Conservation (phyloP, 2,113 vertebrate species). For the Physeter macrocephalus region DNA sequence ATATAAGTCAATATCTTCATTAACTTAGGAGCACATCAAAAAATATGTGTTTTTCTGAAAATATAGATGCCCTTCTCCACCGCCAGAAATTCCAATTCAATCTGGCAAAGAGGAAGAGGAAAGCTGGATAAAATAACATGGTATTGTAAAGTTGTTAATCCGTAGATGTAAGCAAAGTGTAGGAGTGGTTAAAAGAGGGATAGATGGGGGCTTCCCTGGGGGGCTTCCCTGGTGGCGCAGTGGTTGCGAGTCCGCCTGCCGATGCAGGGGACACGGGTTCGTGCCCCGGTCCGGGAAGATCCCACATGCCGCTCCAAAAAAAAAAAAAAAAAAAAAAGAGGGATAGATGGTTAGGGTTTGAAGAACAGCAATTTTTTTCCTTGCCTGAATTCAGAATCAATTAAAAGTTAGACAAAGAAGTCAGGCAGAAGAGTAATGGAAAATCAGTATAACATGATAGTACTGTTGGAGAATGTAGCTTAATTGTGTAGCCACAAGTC, state of each 20-base stretch:
- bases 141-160: neutral
- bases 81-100: neutral
- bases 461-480: neutral
- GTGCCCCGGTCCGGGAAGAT: no score
- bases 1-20: neutral
- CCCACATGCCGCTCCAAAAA: no score
- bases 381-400: neutral
- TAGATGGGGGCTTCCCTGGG: no score
- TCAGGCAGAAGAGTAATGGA: neutral
- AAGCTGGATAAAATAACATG: neutral
- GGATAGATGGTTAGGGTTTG: neutral
- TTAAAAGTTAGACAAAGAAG: neutral
- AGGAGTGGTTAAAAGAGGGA: neutral
- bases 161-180: neutral
- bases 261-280: no score
- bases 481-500: neutral
- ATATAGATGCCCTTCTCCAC: neutral
- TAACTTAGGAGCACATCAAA: neutral
- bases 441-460: neutral
- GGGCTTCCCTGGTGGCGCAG: no score
- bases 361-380: neutral
- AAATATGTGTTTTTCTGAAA: neutral
- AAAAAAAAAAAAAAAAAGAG: no score
- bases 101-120: neutral
- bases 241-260: no score